Evolutionary conservation across 2,797 vertebrate species (phyloP), one percentile per base, ranked within the genome.

Genomic region (Micropoecilia bifurca): DNA sequence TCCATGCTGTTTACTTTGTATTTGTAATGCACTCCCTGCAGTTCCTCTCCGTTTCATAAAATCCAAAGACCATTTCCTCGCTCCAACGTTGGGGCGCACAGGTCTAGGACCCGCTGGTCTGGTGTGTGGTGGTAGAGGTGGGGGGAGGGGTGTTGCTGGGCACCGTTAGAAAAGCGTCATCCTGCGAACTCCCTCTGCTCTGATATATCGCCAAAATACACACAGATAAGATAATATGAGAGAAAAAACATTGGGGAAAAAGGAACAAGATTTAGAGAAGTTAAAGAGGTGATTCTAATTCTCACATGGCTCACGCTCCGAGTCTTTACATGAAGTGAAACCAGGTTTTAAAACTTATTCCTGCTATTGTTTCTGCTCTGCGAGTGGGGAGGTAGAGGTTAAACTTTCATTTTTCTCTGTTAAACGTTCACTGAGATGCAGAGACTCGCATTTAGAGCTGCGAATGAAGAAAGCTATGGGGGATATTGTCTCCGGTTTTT

Each of bases 141-240:
- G 66, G 18, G 45, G 68, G 28, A 46, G 82, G 83, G 87, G 85
- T 36, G 85, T 87, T 6, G 91, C 91, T 91, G 92, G 91, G 88
- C 85, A 71, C 77, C 80, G 93, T 94, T 94, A 94, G 93, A 95
- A 95, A 88, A 91, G 80, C 76, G 84, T 91, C 83, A 90, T 92
- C 93, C 86, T 91, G 89, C 85, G 81, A 88, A 87, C 81, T 83
- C 76, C 43, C 89, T 85, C 73, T 76, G 85, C 91, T 94, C 88
- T 92, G 90, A 92, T 90, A 73, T 78, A 76, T 72, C 92, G 92
- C 93, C 93, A 95, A 93, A 95, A 88, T 86, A 94, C 83, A 93
- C 92, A 92, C 68, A 86, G 81, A 94, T 93, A 87, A 92, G 85
- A 88, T 79, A 81, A 50, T 72, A 87, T 81, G 69, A 71, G 84